Percentiles rank a stretch among this genome's conserved stretches.
Evolutionary conservation across 2,888 invertebrate species (phyloP).

Genomic region (Sceliomorpha sp.): DNA sequence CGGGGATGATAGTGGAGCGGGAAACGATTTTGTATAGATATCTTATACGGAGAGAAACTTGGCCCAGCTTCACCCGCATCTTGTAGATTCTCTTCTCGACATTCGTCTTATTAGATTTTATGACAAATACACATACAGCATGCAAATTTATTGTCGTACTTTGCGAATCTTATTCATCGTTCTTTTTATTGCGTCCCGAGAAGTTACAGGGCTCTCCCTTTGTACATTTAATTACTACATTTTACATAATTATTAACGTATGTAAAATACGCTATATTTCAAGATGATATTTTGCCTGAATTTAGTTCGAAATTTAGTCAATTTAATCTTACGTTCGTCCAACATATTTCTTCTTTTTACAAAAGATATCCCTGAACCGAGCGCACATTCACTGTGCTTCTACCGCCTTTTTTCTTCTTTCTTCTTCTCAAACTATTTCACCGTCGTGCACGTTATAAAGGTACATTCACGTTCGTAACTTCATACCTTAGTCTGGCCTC

Average conservation of each 20-base stretch:
- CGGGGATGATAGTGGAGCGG: slow-evolving; percentile 60
- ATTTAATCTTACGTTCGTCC: no score
- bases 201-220: no score
- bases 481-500: slow-evolving; percentile 46
- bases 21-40: slow-evolving; percentile 60
- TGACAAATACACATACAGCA: slow-evolving; percentile 10
- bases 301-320: no score
- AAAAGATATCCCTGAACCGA: slow-evolving; percentile 8
- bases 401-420: slow-evolving; percentile 9
- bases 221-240: no score
- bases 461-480: slow-evolving; percentile 35
- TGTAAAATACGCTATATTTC: no score
- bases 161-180: no score
- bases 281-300: no score
- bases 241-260: no score
- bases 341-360: not conserved
- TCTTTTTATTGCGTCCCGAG: no score
- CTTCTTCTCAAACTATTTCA: slow-evolving; percentile 41
- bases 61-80: slow-evolving; percentile 62
- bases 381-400: slow-evolving; percentile 4
- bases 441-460: slow-evolving; percentile 38
- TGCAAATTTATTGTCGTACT: slow-evolving; percentile 2
- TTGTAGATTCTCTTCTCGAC: slow-evolving; percentile 43
- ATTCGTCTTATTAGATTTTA: slow-evolving; percentile 47
- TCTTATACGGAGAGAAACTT: slow-evolving; percentile 61